Conservation (phyloP, 37 sponge, comb jelly and placozoan species). For the Ianthella basta region DNA sequence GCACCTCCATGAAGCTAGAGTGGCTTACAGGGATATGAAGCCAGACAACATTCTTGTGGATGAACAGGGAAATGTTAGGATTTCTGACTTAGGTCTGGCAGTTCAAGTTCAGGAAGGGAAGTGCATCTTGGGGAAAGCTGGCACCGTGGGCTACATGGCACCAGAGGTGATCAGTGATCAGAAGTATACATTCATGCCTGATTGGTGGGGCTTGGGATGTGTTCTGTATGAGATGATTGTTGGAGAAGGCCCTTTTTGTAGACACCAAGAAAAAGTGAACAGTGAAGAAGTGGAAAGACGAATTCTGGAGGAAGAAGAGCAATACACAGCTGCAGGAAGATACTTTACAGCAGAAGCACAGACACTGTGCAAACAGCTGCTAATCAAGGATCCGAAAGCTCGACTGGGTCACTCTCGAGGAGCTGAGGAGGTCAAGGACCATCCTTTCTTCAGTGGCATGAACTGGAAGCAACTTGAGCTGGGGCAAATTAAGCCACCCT, state of each 20-base stretch:
- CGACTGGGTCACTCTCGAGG: conserved; percentile 73
- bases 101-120: conserved; percentile 87
- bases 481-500: conserved; percentile 82
- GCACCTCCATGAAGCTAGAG: conserved; percentile 86
- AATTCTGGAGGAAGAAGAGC: conserved; percentile 66
- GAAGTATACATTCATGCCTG: conserved; percentile 86
- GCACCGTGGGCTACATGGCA: conserved; percentile 99
- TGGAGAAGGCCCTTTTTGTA: conserved; percentile 91
- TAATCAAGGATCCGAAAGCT: conserved; percentile 67
- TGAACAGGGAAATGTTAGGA: conserved; percentile 91
- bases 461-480: conserved; percentile 89
- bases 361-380: conserved; percentile 66
- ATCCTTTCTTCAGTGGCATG: conserved; percentile 83
- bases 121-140: conserved; percentile 88
- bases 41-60: conserved; percentile 99
- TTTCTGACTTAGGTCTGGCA: conserved; percentile 98
- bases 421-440: conserved; percentile 67
- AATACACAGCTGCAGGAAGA: conserved; percentile 64
- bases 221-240: conserved; percentile 95
- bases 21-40: conserved; percentile 96
- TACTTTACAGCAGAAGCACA: conserved; percentile 79
- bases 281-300: conserved; percentile 90
- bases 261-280: conserved; percentile 80
- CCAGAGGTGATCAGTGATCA: conserved; percentile 95
- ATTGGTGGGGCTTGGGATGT: conserved; percentile 99